phyloP scores from a whole-genome alignment of 2,113 vertebrate species.

The Piaya cayana region DNA sequence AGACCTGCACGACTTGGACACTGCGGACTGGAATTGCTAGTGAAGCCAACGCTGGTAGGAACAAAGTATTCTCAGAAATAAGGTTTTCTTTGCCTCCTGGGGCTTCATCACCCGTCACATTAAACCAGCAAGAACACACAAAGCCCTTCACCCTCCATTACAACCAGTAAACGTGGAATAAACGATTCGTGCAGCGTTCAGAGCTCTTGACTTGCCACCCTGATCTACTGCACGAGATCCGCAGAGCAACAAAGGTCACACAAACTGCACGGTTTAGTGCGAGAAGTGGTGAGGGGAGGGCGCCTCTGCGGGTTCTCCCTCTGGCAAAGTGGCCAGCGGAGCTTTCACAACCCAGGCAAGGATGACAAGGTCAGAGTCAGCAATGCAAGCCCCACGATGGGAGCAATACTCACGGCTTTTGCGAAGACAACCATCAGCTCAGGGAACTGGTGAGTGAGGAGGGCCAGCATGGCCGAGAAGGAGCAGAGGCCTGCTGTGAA shows the following conservation, averaged over 20 bases:
- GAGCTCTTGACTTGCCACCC: not conserved
- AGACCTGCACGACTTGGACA: conserved; percentile 46
- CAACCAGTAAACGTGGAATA: not conserved
- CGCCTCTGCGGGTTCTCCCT: not conserved
- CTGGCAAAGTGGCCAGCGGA: not conserved
- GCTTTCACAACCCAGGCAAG: not conserved
- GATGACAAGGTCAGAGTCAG: not conserved
- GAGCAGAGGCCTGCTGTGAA: conserved; percentile 98
- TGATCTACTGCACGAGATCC: not conserved
- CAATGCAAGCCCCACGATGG: conserved; percentile 18
- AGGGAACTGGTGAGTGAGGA: conserved; percentile 98
- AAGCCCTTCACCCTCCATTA: not conserved
- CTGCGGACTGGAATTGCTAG: not conserved
- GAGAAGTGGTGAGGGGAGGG: not conserved
- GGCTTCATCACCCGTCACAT: not conserved
- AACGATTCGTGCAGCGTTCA: not conserved
- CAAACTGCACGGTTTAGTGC: not conserved
- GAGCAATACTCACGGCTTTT: conserved; percentile 87
- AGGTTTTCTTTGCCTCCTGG: not conserved
- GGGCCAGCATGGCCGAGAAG: conserved; percentile 96
- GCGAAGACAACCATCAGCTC: conserved; percentile 97
- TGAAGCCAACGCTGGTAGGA: conserved; percentile 13
- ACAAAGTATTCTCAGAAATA: not conserved
- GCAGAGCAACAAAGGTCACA: not conserved
- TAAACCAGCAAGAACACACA: not conserved